Base-by-base conservation (phyloP, 2,113 vertebrate species). In the Poeciliopsis turrubarensis region DNA sequence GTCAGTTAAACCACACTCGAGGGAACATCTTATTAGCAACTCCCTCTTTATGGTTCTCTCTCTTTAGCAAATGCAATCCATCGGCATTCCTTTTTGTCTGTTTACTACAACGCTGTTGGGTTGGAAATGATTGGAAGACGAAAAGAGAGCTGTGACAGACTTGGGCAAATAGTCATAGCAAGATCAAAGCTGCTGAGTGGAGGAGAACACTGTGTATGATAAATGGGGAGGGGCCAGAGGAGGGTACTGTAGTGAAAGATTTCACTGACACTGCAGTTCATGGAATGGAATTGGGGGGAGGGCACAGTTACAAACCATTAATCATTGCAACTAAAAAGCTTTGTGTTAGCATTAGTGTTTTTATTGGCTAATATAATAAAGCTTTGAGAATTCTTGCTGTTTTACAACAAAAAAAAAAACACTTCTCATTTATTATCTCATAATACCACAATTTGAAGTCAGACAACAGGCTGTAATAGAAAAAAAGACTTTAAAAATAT, bases 161-260 rank as follows among this genome's bases (percentile, higher is more conserved):
- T 77, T 47, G 85, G 84, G 82, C 87, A 86, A 90, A 92, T 89
- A 88, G 83, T 89, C 88, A 66, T 82, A 86, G 86, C 79, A 60
- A 88, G 86, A 91, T 92, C 86, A 90, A 92, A 92, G 91, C 86
- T 72, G 86, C 80, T 81, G 78, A 88, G 86, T 83, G 79, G 85
- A 86, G 75, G 84, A 88, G 87, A 89, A 90, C 86, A 78, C 73
- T 75, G 87, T 81, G 84, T 79, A 63, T 75, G 62, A 62, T 79
- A 80, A 86, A 79, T 81, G 77, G 77, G 44, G 77, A 61, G 79
- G 63, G 72, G 54, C 13, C 22, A 65, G 47, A 65, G 68, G 75
- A 72, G 73, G 80, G 70, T 68, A 22, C 13, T 32, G 34, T 81
- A 62, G 81, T 57, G 7, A 57, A 57, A 81, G 82, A 81, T 89